These are phyloP conservation scores for Autographa pulchrina DNA, from an alignment of 2,888 invertebrate species.

Conservation along the genomic window DNA sequence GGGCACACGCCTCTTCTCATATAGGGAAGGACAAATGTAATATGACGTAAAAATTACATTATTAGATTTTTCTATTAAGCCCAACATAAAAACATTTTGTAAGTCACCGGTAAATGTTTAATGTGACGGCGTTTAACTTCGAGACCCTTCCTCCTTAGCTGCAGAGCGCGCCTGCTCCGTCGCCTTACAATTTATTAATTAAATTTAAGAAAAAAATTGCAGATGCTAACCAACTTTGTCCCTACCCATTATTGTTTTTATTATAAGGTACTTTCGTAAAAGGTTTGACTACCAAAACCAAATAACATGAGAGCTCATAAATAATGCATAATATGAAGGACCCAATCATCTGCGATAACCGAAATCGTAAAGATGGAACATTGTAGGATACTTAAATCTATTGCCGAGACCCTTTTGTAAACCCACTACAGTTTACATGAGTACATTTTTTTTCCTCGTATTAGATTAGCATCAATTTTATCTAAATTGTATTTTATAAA, in stretches of 20 bases:
- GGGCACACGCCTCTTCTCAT: no score
- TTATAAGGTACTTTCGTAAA: slow-evolving; percentile 21
- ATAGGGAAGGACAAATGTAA: no score
- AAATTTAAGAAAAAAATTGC: slow-evolving; percentile 15
- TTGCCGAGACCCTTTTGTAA: slow-evolving; percentile 32
- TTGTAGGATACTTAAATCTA: slow-evolving; percentile 42
- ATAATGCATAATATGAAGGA: slow-evolving; percentile 45
- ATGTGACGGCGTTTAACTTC: slow-evolving; percentile 14
- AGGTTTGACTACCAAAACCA: slow-evolving; percentile 24
- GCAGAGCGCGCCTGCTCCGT: slow-evolving; percentile 17
- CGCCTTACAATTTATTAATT: slow-evolving; percentile 25
- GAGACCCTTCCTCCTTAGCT: slow-evolving; percentile 9
- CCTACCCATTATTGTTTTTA: slow-evolving; percentile 23
- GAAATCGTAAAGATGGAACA: slow-evolving; percentile 49
- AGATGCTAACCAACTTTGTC: slow-evolving; percentile 13
- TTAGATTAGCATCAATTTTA: neutral
- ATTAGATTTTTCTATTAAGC: neutral
- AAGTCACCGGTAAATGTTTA: slow-evolving; percentile 8
- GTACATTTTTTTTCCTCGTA: slow-evolving; percentile 7
- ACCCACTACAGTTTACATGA: slow-evolving; percentile 6
- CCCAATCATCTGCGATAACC: slow-evolving; percentile 44
- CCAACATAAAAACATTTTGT: neutral
- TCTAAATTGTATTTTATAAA: no score
- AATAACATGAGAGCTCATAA: slow-evolving; percentile 41
- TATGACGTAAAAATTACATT: neutral